Base-by-base conservation (phyloP, 2,888 invertebrate species). In the Acholoe squamosa region DNA sequence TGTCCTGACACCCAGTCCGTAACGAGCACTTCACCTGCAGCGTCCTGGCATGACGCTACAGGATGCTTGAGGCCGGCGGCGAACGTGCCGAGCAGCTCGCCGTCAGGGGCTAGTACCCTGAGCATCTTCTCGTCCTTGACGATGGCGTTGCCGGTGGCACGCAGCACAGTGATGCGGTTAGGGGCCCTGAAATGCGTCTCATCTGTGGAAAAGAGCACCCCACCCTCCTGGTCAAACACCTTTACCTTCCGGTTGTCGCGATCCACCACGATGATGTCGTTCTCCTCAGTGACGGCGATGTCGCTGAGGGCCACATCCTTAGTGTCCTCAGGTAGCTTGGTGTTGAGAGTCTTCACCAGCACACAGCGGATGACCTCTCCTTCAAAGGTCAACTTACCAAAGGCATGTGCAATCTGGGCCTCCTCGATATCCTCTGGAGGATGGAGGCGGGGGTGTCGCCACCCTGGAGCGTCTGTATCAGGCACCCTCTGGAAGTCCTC, bases 1-100 rank as follows among this genome's bases (percentile, higher is more conserved):
- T 90, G 88, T 0, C 92, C 92, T 31, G 91, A 89, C 92, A 93
- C 91, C 93, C 93, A 93, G 33, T 93, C 93, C 43, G 93, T 92
- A 33, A 93, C 90, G 54, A 92, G 89, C 22, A 93, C 91, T 34
- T 93, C 92, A 0, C 92, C 92, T 10, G 86, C 89, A 0, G 31
- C 16, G 56, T 91, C 91, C 71, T 91, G 91, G 14, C 91, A 91
- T 71, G 92, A 76, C 54, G 93, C 93, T 16, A 93, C 93, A 0
- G 93, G 93, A 88, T 93, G 93, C 86, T 92, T 91, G 16, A 93
- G 91, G 52, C 80, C 90, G n/a, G 91, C 89, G 22, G 91, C 93
- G 56, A 93, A 92, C 28, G 56, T 33, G 25, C 91, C 90, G 28
- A 91, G 84, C 19, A 92, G 25, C 25, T 61, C 89, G 19, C 93